phyloP scores from a whole-genome alignment of 2,888 invertebrate species.

The Aporophyla nigra region DNA sequence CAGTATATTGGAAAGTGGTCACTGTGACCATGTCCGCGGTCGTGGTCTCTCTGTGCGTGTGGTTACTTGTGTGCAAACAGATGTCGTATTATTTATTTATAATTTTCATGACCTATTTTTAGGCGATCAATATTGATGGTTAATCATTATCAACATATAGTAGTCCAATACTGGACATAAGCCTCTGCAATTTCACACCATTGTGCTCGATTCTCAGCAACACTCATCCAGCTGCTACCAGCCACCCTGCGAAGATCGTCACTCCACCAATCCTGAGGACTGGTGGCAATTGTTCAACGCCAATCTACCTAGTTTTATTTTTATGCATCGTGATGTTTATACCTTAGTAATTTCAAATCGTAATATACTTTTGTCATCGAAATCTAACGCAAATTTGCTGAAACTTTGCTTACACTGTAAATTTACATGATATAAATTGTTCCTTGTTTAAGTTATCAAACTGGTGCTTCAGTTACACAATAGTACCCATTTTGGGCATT shows the following conservation, averaged over 20 bases:
- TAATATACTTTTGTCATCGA: no score
- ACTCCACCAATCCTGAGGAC: no score
- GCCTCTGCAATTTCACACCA: no score
- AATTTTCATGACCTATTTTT: background rate
- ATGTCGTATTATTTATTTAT: background rate
- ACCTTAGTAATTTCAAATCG: background rate
- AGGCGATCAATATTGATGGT: background rate
- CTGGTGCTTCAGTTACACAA: conserved; percentile 17
- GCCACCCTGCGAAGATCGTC: no score
- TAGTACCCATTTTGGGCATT: background rate
- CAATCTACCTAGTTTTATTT: background rate
- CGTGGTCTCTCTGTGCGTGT: background rate
- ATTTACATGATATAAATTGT: background rate
- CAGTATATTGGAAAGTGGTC: background rate
- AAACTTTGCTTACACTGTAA: background rate
- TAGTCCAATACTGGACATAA: no score
- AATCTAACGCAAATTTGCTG: background rate
- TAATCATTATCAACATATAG: no score
- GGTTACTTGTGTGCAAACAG: background rate
- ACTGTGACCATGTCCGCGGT: accelerated
- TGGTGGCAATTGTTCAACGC: background rate
- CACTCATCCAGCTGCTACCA: no score
- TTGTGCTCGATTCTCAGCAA: no score
- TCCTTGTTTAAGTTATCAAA: background rate
- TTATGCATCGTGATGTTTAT: background rate